Evolutionary conservation across 1,140 invertebrate species (phyloP), one percentile per base, ranked within the genome.

Genomic region (Gryllus bimaculatus): DNA sequence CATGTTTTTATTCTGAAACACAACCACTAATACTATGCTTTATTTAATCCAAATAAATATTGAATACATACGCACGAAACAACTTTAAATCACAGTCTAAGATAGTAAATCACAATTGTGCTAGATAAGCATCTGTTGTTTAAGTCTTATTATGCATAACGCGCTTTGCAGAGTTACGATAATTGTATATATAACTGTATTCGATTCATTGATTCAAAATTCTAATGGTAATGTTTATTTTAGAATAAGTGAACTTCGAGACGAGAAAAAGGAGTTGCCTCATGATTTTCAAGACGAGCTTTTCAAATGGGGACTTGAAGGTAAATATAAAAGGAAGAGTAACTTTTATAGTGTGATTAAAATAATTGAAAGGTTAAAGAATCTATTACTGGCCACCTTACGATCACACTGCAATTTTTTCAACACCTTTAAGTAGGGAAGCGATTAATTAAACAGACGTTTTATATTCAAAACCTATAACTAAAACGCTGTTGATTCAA

Each of bases 241-340:
- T 66, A 66, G 54, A 84, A 91, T 95, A 83, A 88, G 91, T 80
- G 86, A 87, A 81, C 90, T 93, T 84, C 87, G 90, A 79, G 88
- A 93, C 84, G 84, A 89, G 75, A 88, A 91, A 76, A 85, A 88
- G 73, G 92, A 95, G 83, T 85, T 94, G 80, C 93, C 93, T 15
- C 88, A 88, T 20, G 89, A 94, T 84, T 95, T 94, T 87, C 87
- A 94, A 74, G 92, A 91, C 79, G 93, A 95, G 87, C 89, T 95
- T 73, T 94, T 95, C 84, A 95, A 94, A 89, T 94, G 94, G 93
- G 92, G 94, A 5, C 87, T 96, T 48, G 95, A 96, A 89, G 95
- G 94, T 95, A 88, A 92, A 92, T 90, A 39, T 39, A 39, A 39
- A 39, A 2, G 26, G 26, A 2, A 39, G 26, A 39, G 26, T 39